These are phyloP conservation scores for Ethmia dodecea DNA, from an alignment of 2,888 invertebrate genomes.

Conservation along the genomic window DNA sequence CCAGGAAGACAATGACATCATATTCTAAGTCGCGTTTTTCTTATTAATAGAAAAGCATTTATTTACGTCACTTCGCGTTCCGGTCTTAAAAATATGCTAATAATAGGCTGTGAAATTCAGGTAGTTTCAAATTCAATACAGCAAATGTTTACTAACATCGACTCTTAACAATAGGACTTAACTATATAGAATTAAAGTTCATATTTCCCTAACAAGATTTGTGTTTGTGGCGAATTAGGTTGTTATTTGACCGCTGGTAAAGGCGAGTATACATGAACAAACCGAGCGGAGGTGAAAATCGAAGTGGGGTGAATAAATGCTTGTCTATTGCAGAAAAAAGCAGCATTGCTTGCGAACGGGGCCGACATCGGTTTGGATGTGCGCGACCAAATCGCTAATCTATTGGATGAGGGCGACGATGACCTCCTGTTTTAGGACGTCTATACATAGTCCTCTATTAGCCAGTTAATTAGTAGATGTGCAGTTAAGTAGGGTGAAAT, in stretches of 20 bases:
- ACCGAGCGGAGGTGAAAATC: no score
- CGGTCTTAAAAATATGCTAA: no score
- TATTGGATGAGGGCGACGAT: constrained; percentile 93
- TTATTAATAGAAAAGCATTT: constrained; percentile 14
- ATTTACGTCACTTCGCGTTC: no score
- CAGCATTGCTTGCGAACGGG: constrained; percentile 33
- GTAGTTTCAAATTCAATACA: no score
- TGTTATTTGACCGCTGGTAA: no score
- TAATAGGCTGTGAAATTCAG: no score
- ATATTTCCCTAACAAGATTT: no score
- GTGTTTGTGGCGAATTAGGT: no score
- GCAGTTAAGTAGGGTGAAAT: constrained; percentile 24
- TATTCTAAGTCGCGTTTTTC: constrained; percentile 6
- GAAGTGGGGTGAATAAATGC: constrained; percentile 10
- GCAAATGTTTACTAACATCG: no score
- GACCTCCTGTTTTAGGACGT: constrained; percentile 91
- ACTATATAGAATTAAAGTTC: no score
- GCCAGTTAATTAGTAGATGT: constrained; percentile 13
- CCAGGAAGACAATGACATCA: constrained; percentile 21
- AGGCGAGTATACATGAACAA: no score
- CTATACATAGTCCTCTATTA: constrained; percentile 3
- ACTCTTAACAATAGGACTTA: no score
- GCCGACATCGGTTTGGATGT: constrained; percentile 31
- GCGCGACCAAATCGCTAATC: constrained; percentile 78
- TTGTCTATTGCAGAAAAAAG: constrained; percentile 44